Conservation (phyloP, 1,140 invertebrate genomes). For the Drosophila littoralis region DNA sequence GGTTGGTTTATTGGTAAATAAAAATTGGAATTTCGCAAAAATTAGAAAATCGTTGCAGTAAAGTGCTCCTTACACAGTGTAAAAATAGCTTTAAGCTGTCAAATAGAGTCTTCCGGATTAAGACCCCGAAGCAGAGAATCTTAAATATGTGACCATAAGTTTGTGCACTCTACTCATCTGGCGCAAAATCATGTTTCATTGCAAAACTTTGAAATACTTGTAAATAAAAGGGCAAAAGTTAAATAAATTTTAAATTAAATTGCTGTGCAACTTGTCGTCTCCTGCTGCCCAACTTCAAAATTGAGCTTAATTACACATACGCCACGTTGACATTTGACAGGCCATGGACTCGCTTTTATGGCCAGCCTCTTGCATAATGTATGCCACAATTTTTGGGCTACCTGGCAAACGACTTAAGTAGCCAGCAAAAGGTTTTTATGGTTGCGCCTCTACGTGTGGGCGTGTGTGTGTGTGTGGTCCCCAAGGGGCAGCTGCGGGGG, state of each 20-base stretch:
- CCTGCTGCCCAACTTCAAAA: neutral
- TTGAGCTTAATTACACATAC: conserved; percentile 71
- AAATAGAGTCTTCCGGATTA: too few species aligned
- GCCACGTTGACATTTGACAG: conserved; percentile 65
- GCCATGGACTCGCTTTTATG: conserved; percentile 59
- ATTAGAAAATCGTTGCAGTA: too few species aligned
- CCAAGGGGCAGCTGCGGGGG: conserved; percentile 7
- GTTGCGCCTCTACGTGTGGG: conserved; percentile 38
- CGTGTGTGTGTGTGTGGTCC: conserved; percentile 24
- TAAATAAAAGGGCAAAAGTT: neutral
- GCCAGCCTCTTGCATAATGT: conserved; percentile 71
- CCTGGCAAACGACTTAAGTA: conserved; percentile 66
- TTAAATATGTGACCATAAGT: neutral
- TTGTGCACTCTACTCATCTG: neutral
- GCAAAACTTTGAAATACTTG: neutral
- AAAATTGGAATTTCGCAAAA: too few species aligned
- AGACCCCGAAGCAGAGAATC: too few species aligned
- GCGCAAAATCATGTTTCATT: neutral
- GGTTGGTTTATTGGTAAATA: too few species aligned
- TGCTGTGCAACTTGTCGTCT: neutral
- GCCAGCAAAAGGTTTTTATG: conserved; percentile 71
- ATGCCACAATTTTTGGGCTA: conserved; percentile 57
- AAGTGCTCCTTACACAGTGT: too few species aligned
- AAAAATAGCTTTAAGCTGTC: too few species aligned
- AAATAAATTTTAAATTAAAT: conserved; percentile 6